phyloP scores from a whole-genome alignment of 2,797 vertebrate genomes.

The Alca torda region DNA sequence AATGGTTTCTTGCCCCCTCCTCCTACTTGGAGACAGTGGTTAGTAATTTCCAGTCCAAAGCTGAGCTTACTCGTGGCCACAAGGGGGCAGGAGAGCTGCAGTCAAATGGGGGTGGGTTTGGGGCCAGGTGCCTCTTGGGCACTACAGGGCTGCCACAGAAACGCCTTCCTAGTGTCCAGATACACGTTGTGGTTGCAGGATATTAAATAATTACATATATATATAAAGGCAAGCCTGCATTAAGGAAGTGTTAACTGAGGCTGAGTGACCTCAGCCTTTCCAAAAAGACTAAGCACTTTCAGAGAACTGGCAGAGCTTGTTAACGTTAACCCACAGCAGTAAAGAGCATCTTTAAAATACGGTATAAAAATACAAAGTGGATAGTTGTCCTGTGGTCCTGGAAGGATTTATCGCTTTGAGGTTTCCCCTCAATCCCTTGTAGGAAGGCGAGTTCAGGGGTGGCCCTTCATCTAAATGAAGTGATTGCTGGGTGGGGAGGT shows the following conservation, averaged over 20 bases:
- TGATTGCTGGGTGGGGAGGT: not conserved
- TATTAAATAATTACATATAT: not conserved
- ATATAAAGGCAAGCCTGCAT: too few species aligned
- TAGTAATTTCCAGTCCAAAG: too few species aligned
- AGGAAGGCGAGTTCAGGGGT: too few species aligned
- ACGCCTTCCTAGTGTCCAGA: too few species aligned
- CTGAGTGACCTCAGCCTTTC: not conserved
- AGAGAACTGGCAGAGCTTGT: not conserved
- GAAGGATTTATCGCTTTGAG: fast-evolving
- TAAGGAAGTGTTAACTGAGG: too few species aligned
- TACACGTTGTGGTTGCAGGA: fast-evolving
- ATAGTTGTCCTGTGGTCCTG: too few species aligned
- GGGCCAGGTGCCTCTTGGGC: not conserved
- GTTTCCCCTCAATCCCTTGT: fast-evolving
- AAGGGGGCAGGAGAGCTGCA: not conserved
- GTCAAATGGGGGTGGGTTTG: not conserved
- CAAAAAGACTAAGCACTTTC: not conserved
- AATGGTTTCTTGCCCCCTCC: not conserved
- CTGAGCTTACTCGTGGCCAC: not conserved
- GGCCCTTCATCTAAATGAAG: fast-evolving
- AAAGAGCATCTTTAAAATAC: fast-evolving
- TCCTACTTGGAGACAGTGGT: too few species aligned
- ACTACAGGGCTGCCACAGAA: too few species aligned
- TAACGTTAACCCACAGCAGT: too few species aligned
- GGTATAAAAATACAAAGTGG: too few species aligned